phyloP scores from a whole-genome alignment of 2,797 vertebrate species.

The Columba guinea region DNA sequence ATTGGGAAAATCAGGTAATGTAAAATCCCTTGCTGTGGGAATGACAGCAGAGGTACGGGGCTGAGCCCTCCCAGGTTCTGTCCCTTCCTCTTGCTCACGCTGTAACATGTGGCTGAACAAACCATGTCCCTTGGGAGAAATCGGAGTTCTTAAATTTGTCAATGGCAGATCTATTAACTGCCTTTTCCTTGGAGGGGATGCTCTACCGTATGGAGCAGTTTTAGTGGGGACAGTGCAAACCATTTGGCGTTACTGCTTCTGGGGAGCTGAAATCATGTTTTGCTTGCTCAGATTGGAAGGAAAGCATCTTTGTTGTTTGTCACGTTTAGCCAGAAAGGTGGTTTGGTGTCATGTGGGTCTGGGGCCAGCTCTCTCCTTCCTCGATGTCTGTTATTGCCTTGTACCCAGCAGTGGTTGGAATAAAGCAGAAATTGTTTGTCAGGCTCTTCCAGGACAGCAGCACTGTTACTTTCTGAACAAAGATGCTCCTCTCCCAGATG shows the following conservation, averaged over 20 bases:
- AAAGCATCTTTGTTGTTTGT: neutral
- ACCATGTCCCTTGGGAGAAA: neutral
- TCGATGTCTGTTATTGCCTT: neutral
- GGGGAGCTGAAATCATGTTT: accelerated
- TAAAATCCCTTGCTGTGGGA: neutral
- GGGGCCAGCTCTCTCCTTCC: neutral
- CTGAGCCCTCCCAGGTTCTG: neutral
- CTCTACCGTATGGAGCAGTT: accelerated
- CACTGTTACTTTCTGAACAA: slow-evolving; percentile 98
- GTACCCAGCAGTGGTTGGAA: neutral
- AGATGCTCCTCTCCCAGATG: slow-evolving; percentile 93
- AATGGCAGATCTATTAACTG: accelerated
- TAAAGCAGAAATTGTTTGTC: slow-evolving; percentile 12
- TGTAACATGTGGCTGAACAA: neutral
- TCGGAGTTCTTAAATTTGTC: neutral
- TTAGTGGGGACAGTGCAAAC: accelerated
- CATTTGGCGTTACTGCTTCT: neutral
- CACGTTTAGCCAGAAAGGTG: neutral
- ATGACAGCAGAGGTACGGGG: neutral
- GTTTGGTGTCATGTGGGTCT: neutral
- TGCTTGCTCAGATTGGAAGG: neutral
- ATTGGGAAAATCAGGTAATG: neutral
- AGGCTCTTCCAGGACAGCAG: slow-evolving; percentile 97
- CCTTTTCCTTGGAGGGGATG: neutral
- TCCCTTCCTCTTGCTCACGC: neutral